Base-by-base conservation (phyloP, 2,113 vertebrate genomes). In the Hyperopisus bebe region DNA sequence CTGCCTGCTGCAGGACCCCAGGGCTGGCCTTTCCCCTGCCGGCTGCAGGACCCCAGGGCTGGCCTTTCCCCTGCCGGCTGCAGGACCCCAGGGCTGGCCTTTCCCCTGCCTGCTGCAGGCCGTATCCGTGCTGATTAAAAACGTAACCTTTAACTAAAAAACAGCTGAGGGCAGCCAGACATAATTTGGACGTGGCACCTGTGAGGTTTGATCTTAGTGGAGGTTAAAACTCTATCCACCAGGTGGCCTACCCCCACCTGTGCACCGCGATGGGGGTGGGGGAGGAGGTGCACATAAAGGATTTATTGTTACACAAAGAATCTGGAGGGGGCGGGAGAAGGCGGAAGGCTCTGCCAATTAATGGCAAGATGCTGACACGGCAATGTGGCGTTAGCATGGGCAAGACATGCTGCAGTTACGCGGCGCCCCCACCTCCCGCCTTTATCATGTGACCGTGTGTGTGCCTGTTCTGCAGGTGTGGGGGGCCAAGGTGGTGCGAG, bases 381-480 rank as follows among this genome's bases (percentile, higher is more conserved):
- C 4, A 3, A 77, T 0, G 70, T 39, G 15, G 70, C 31, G 35
- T 77, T 42, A 42, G 17, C 5, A 80, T 15, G 15, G 35, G 35
- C 15, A 19, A 35, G 35, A 17, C 70, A 39, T 6, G 13, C 70
- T 17, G 70, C 70, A 17, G 31, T 39, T 35, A 15, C 4, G 15
- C 5, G 3, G 11, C 3, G 0, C 17, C 48, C 46, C 48, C 13
- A 10, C 85, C 82, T 27, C 8, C 44, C 1, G 7, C 44, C 9
- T 3, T 84, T 10, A 31, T 13, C 1, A 13, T n/a, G 47, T 87
- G 15, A 55, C 85, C 2, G 7, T 39, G 85, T 7, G 50, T 39
- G 85, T 50, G 50, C 50, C 50, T 87, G 85, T 86, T 39, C 85
- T 35, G 27, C 85, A 51, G 85, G 85, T 55, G 50, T 55, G 84